Conservation (phyloP, 2,113 vertebrate genomes). For the human region DNA sequence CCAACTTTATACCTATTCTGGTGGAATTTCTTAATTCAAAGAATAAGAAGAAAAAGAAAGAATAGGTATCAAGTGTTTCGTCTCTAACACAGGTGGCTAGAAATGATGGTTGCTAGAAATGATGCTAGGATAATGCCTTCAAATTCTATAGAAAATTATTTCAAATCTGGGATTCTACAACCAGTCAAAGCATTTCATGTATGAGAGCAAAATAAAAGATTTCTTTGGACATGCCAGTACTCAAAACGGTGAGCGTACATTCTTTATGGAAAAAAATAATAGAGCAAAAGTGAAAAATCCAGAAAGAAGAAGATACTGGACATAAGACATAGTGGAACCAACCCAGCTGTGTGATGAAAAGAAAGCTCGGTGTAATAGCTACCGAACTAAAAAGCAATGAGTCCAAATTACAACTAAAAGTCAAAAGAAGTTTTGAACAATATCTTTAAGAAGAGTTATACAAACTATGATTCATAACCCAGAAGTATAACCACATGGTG, state of each 20-base stretch:
- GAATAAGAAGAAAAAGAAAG: background rate
- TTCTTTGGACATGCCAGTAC: background rate
- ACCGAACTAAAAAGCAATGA: background rate
- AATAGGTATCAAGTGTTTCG: background rate
- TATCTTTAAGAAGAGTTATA: background rate
- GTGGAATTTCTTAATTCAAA: conserved; percentile 6
- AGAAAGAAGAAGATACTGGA: background rate
- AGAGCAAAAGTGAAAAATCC: background rate
- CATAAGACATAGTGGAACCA: background rate
- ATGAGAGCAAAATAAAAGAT: background rate
- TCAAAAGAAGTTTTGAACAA: background rate
- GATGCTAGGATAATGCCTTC: background rate
- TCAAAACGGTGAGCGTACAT: background rate
- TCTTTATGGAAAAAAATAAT: background rate
- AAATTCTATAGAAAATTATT: conserved; percentile 6
- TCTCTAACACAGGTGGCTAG: background rate
- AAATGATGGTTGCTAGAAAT: background rate
- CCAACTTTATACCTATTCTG: background rate
- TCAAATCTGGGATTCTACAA: background rate
- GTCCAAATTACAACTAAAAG: background rate
- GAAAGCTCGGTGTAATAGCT: background rate
- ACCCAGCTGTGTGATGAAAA: background rate
- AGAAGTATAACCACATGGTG: background rate
- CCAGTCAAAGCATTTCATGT: background rate
- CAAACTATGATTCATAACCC: background rate